Evolutionary conservation across 2,113 vertebrate genomes (phyloP).

Genomic region (Oryzias celebensis): DNA sequence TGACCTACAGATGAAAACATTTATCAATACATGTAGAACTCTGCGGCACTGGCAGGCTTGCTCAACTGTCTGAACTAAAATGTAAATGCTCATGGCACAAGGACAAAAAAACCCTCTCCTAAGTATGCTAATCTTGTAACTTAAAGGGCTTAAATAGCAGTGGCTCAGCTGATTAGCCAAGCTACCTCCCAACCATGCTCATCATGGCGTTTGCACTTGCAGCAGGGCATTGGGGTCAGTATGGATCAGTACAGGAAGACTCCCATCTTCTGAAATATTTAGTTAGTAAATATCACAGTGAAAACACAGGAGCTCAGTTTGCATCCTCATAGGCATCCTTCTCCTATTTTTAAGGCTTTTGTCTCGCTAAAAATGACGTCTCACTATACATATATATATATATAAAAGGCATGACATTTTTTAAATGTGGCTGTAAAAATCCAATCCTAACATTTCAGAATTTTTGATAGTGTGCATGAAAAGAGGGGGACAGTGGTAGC

Average conservation of each 20-base stretch:
- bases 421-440: too few species aligned
- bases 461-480: too few species aligned
- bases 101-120: slow-evolving; percentile 16
- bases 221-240: slow-evolving; percentile 61
- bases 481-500: too few species aligned
- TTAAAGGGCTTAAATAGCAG: slow-evolving; percentile 40
- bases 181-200: slow-evolving; percentile 27
- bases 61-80: background rate
- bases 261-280: too few species aligned
- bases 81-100: slow-evolving; percentile 21
- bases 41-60: slow-evolving; percentile 14
- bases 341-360: too few species aligned
- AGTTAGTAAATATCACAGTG: too few species aligned
- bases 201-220: slow-evolving; percentile 39
- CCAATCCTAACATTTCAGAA: too few species aligned
- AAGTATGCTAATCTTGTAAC: slow-evolving; percentile 49
- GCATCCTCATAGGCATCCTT: too few species aligned
- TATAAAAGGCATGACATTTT: too few species aligned
- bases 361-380: too few species aligned
- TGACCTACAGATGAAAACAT: slow-evolving; percentile 28
- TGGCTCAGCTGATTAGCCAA: slow-evolving; percentile 56
- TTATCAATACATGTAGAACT: slow-evolving; percentile 13
- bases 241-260: slow-evolving; percentile 23
- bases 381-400: too few species aligned
- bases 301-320: too few species aligned